Base-by-base conservation (phyloP, 2,888 invertebrate species). In the Diarsia dahlii region DNA sequence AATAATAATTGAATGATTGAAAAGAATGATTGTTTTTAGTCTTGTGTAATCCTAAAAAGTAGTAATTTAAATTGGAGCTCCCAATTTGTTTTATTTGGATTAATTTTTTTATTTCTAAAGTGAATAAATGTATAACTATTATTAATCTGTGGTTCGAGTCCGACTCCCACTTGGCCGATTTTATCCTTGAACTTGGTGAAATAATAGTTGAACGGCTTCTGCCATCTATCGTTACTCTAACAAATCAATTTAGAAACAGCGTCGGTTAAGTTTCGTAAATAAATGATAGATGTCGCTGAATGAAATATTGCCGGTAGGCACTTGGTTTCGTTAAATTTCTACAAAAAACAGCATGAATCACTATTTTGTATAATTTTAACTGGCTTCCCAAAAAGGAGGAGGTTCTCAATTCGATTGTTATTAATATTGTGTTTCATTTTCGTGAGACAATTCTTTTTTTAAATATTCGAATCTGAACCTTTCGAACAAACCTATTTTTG, bases 201-300 rank as follows among this genome's bases (percentile, higher is more conserved):
- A 56, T 39, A 18, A 39, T 28, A 12, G 28, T 20, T 9, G 18
- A 20, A 28, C 28, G 68, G 15, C 5, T 68, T 23, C 60, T 72
- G 82, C 39, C 82, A 82, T 76, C 82, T 82, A 54, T 62, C 52
- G 12, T 18, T 46, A 1, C 8, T 4, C 0, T 18, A 1, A 2
- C 3, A 20, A 64, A 80, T 45, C 12, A 18, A 1, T 5, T 48
- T 0, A 9, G 3, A 54, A 18, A 34, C 5, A n/a, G 20, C 8
- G 6, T 28, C 0, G 23, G 60, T 15, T 65, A 70, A 67, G 80
- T 82, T 70, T 23, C 1, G 0, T 0, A 0, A 1, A 12, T 60
- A 39, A 39, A 13, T 34, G 15, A 46, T 46, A 82, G 82, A 82
- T 82, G 80, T 50, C 81, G 15, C 69, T 69, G 12, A 39, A 9